A percentile compares a stretch with the other conserved stretches of the same genome.
phyloP scores from a whole-genome alignment of 2,888 invertebrate genomes.

The Stramonita haemastoma region DNA sequence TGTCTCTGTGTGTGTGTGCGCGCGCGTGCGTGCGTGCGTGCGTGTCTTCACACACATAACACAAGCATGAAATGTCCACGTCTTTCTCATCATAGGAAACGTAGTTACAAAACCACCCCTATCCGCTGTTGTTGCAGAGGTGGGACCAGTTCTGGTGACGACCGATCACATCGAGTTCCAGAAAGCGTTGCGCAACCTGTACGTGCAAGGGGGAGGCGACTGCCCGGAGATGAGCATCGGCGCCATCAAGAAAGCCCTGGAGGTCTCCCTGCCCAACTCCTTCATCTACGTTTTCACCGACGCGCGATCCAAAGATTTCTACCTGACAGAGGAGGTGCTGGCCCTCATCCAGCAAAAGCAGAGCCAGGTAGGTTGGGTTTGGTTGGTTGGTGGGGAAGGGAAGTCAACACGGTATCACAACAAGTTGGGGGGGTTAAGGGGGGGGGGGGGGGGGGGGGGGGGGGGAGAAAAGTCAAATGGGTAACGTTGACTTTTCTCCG shows the following conservation, averaged over 20 bases:
- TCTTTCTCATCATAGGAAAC: no score
- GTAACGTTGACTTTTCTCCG: not conserved
- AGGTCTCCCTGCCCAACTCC: conserved; percentile 83
- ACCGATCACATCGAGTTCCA: conserved; percentile 82
- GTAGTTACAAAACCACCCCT: not conserved
- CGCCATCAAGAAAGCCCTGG: conserved; percentile 84
- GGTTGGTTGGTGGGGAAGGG: not conserved
- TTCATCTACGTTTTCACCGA: conserved; percentile 88
- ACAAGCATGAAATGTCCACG: not conserved
- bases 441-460: not conserved
- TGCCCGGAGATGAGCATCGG: conserved; percentile 86
- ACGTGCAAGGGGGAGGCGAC: conserved; percentile 84
- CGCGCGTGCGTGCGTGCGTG: not conserved
- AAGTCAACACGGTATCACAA: no score
- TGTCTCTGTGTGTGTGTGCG: not conserved
- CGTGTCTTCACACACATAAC: no score
- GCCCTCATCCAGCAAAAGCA: conserved; percentile 85
- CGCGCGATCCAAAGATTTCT: conserved; percentile 85
- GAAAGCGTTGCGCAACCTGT: conserved; percentile 80
- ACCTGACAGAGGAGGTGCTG: conserved; percentile 82
- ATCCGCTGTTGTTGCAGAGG: conserved; percentile 77
- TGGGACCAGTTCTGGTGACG: conserved; percentile 84
- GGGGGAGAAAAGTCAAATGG: not conserved
- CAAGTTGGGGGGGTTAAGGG: no score
- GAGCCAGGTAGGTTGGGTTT: conserved; percentile 81